Evolutionary conservation across 1,140 invertebrate species (phyloP).

Genomic region (Phocides pigmalion): DNA sequence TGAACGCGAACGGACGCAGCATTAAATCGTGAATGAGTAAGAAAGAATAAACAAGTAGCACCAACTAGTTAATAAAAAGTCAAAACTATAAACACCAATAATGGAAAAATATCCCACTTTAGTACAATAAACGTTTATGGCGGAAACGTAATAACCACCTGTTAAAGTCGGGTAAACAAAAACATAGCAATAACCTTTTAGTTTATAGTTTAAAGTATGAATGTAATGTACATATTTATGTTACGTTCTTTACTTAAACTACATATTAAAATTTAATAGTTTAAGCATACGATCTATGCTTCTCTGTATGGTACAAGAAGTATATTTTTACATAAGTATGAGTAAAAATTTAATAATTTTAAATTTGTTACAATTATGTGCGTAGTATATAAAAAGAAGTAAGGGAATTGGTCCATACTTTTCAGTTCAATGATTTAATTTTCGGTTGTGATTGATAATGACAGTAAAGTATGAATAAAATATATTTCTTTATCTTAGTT

Average conservation of each 20-base stretch:
- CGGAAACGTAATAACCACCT: conserved; percentile 14
- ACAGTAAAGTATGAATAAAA: no score
- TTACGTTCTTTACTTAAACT: conserved; percentile 16
- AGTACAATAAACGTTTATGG: conserved; percentile 26
- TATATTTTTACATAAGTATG: no score
- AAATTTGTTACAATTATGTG: no score
- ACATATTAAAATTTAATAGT: background rate
- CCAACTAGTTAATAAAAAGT: conserved; percentile 21
- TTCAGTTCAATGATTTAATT: no score
- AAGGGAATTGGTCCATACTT: no score
- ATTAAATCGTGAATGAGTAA: conserved; percentile 12
- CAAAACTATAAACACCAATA: conserved; percentile 26
- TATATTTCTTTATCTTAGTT: no score
- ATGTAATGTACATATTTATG: conserved; percentile 6
- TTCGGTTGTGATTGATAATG: no score
- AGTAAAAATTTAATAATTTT: no score
- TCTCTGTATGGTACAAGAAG: no score
- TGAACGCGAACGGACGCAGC: conserved; percentile 1
- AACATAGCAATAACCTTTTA: conserved; percentile 13
- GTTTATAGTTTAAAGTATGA: conserved; percentile 6
- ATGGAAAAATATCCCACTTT: conserved; percentile 29
- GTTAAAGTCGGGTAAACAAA: conserved; percentile 12
- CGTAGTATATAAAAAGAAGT: no score
- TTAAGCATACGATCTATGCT: no score
- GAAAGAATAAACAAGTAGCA: conserved; percentile 10